A percentile compares a stretch with the other conserved stretches of the same genome.
phyloP scores from a whole-genome alignment of 2,888 invertebrate species.

The Tetheella fluctuosa region DNA sequence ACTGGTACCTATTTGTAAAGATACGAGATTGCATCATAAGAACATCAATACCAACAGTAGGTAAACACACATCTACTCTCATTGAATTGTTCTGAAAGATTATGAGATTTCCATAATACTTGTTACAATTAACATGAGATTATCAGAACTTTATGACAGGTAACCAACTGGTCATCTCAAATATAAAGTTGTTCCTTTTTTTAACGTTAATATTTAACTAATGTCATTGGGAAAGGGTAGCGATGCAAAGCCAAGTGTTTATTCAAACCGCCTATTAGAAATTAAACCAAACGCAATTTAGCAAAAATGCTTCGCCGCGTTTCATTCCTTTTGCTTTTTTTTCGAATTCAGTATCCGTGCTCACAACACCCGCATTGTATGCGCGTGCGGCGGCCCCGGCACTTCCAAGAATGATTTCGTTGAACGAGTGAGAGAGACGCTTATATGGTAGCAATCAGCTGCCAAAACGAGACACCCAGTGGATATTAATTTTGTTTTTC shows the following conservation, averaged over 20 bases:
- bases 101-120: too few species aligned
- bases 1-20: too few species aligned
- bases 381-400: slow-evolving; percentile 69
- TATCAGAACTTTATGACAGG: too few species aligned
- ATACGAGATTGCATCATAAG: too few species aligned
- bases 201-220: neutral
- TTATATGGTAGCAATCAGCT: slow-evolving; percentile 21
- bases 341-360: slow-evolving; percentile 72
- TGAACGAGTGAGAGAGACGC: slow-evolving; percentile 50
- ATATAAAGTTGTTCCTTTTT: too few species aligned
- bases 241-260: slow-evolving; percentile 16
- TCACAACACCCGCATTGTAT: slow-evolving; percentile 81
- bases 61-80: too few species aligned
- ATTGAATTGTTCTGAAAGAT: too few species aligned
- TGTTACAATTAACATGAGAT: too few species aligned
- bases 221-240: neutral
- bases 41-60: too few species aligned
- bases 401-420: slow-evolving; percentile 83
- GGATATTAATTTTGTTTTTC: slow-evolving; percentile 78
- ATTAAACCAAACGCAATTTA: slow-evolving; percentile 62
- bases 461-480: slow-evolving; percentile 44
- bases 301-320: slow-evolving; percentile 55
- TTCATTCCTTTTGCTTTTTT: slow-evolving; percentile 54
- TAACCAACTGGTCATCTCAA: too few species aligned
- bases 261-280: slow-evolving; percentile 42